phyloP scores from a whole-genome alignment of 1,140 invertebrate genomes.

The Neodiprion fabricii region DNA sequence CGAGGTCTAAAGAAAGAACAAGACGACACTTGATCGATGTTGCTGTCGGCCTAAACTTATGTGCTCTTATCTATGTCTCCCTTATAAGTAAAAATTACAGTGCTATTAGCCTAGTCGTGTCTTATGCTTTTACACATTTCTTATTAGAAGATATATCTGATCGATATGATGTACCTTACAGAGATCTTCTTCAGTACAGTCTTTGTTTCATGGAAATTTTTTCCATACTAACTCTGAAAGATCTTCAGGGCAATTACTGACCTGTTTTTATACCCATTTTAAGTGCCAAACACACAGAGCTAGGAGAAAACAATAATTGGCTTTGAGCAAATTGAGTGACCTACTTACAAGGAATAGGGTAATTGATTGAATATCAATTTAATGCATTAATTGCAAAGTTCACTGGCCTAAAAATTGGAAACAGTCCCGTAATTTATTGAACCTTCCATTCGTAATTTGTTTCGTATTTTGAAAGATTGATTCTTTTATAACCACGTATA shows the following conservation, averaged over 20 bases:
- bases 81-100: conserved; percentile 42
- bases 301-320: too few species aligned
- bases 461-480: too few species aligned
- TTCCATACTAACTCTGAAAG: conserved; percentile 24
- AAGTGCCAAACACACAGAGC: too few species aligned
- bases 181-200: conserved; percentile 54
- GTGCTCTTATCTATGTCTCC: conserved; percentile 42
- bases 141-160: conserved; percentile 56
- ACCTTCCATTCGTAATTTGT: too few species aligned
- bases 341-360: too few species aligned
- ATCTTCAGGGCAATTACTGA: not conserved
- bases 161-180: conserved; percentile 52
- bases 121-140: conserved; percentile 49
- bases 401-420: too few species aligned
- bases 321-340: too few species aligned
- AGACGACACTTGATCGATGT: conserved; percentile 36
- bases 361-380: too few species aligned
- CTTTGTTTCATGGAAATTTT: conserved; percentile 55
- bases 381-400: too few species aligned
- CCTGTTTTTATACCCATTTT: not conserved
- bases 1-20: conserved; percentile 41
- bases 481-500: too few species aligned
- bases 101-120: conserved; percentile 51
- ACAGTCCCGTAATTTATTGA: too few species aligned
- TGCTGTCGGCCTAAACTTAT: conserved; percentile 41